These are phyloP conservation scores for Ahaetulla prasina DNA, from an alignment of 2,113 vertebrate genomes.

Conservation along the genomic window DNA sequence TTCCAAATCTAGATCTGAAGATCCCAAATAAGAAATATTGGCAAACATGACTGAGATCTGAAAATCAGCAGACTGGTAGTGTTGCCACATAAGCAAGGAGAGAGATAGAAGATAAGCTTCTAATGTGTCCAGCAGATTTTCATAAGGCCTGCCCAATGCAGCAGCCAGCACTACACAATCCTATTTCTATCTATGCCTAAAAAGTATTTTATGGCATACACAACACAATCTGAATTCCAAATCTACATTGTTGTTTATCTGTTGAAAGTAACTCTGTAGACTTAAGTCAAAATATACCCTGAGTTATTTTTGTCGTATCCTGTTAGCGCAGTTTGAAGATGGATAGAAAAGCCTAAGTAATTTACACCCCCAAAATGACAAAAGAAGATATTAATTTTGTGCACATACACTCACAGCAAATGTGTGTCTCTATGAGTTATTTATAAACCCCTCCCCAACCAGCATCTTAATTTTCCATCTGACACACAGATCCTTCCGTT, in stretches of 20 bases:
- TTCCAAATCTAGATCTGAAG: neutral
- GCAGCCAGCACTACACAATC: neutral
- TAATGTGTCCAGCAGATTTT: neutral
- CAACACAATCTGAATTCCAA: neutral
- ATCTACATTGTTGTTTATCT: neutral
- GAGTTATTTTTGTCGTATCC: neutral
- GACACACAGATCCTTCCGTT: constrained; percentile 44
- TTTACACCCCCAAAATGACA: neutral
- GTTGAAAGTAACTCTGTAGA: neutral
- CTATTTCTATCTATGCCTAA: neutral
- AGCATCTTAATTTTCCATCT: constrained; percentile 26
- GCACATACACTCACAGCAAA: neutral
- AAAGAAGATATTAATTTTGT: neutral
- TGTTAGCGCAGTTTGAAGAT: neutral
- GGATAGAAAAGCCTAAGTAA: neutral
- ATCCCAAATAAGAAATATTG: neutral
- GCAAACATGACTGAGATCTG: neutral
- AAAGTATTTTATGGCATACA: neutral
- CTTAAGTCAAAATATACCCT: neutral
- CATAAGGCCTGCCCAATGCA: neutral
- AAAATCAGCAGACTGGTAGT: neutral
- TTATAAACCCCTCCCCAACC: neutral
- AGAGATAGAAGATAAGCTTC: neutral
- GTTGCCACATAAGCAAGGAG: no score
- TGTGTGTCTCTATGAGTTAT: neutral